Percentiles rank a stretch among this genome's conserved stretches.
phyloP scores from a whole-genome alignment of 2,797 vertebrate species.

The Anguilla obscura region DNA sequence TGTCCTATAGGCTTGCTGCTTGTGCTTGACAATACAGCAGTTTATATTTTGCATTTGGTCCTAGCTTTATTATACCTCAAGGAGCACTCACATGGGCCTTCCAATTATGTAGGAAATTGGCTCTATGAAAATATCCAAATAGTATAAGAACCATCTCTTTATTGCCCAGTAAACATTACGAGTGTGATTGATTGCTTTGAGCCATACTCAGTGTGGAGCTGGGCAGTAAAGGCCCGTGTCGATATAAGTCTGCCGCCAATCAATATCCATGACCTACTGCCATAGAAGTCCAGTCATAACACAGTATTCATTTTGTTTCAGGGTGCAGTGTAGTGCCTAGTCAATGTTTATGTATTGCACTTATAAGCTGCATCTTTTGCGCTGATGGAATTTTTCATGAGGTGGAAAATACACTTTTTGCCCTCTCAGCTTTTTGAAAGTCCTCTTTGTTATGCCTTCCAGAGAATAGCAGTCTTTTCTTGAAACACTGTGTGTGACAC shows the following conservation, averaged over 20 bases:
- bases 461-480: not conserved
- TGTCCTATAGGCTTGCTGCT: not conserved
- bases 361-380: not conserved
- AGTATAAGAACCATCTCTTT: not conserved
- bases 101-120: constrained; percentile 10
- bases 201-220: constrained; percentile 49
- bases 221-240: constrained; percentile 52
- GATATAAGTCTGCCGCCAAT: constrained; percentile 30
- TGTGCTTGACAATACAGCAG: not conserved
- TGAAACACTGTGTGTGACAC: not conserved
- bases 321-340: not conserved
- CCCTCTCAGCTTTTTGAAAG: not conserved
- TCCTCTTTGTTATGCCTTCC: not conserved
- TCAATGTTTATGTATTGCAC: not conserved
- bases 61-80: not conserved
- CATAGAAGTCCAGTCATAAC: constrained; percentile 34
- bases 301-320: not conserved
- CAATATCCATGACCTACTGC: constrained; percentile 58
- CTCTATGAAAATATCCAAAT: not conserved
- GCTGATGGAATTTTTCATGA: not conserved
- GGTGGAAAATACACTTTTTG: not conserved
- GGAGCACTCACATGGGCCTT: not conserved
- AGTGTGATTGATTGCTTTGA: constrained; percentile 55
- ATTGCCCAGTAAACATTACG: constrained; percentile 31
- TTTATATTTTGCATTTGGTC: not conserved